These are phyloP conservation scores for Papilio dardanus DNA, from an alignment of 1,140 invertebrate genomes.

Conservation along the genomic window DNA sequence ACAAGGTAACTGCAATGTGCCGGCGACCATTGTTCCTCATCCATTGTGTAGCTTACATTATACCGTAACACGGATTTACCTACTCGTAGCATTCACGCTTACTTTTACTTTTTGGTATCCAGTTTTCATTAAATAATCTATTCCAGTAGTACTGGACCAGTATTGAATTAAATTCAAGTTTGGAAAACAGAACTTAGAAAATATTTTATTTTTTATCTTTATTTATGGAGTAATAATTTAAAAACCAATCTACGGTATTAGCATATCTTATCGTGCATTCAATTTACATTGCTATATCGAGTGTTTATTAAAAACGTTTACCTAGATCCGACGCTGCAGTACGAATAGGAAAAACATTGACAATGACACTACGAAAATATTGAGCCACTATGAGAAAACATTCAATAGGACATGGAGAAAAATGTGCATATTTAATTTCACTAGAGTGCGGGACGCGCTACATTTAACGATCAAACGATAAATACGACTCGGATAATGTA, in stretches of 20 bases:
- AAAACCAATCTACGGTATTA: conserved; percentile 14
- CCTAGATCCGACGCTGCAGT: conserved; percentile 2
- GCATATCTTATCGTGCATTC: conserved; percentile 19
- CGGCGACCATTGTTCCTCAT: conserved; percentile 9
- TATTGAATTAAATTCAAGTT: too few species aligned
- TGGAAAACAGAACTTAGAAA: too few species aligned
- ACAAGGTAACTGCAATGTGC: conserved; percentile 17
- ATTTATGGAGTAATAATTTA: conserved; percentile 24
- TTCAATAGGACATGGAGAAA: conserved; percentile 7
- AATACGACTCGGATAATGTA: conserved; percentile 4
- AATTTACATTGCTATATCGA: background rate
- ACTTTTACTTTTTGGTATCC: background rate
- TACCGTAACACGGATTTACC: background rate
- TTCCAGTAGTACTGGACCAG: too few species aligned
- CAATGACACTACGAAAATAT: conserved; percentile 27
- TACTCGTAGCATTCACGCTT: background rate
- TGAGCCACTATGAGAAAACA: conserved; percentile 22
- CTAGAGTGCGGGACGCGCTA: conserved; percentile 36
- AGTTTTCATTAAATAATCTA: too few species aligned
- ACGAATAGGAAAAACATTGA: conserved; percentile 2
- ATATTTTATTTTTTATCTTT: background rate
- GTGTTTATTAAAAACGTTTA: conserved; percentile 5
- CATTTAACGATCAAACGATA: conserved; percentile 13
- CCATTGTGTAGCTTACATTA: conserved; percentile 15
- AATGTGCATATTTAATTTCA: conserved; percentile 33